These are phyloP conservation scores for Phyllotis vaccarum DNA, from an alignment of 2,797 vertebrate genomes.

Conservation along the genomic window DNA sequence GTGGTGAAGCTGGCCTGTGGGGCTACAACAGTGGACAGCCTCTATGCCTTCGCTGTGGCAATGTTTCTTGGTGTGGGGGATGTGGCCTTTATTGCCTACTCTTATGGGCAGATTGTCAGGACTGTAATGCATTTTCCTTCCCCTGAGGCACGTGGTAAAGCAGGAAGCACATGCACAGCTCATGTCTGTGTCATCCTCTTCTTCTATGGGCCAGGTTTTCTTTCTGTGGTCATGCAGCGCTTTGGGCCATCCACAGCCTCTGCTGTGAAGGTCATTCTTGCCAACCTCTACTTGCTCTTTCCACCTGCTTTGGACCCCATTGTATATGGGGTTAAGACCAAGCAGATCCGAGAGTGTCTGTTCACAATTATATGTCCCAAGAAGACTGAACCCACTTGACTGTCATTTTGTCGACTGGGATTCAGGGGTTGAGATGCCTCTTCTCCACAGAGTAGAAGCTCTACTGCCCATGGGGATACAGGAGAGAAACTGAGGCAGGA, in stretches of 20 bases:
- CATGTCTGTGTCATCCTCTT: conserved; percentile 91
- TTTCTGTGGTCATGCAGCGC: conserved; percentile 73
- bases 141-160: conserved; percentile 87
- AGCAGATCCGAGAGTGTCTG: conserved; percentile 69
- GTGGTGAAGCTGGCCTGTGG: conserved; percentile 90
- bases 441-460: neutral
- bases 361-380: conserved; percentile 48
- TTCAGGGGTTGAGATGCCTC: neutral
- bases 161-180: conserved; percentile 90
- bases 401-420: neutral
- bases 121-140: conserved; percentile 80
- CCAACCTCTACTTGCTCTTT: conserved; percentile 74
- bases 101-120: conserved; percentile 88
- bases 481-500: neutral
- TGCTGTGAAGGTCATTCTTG: conserved; percentile 72
- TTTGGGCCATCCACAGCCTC: conserved; percentile 72
- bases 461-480: neutral
- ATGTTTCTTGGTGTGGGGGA: conserved; percentile 89
- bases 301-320: conserved; percentile 69
- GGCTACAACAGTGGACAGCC: conserved; percentile 76
- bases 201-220: conserved; percentile 86
- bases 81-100: conserved; percentile 88
- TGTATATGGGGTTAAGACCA: conserved; percentile 78
- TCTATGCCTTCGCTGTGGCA: conserved; percentile 88
- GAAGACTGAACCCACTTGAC: conserved; percentile 48